Evolutionary conservation across 1,140 invertebrate species (phyloP).

Genomic region (Apis florea): DNA sequence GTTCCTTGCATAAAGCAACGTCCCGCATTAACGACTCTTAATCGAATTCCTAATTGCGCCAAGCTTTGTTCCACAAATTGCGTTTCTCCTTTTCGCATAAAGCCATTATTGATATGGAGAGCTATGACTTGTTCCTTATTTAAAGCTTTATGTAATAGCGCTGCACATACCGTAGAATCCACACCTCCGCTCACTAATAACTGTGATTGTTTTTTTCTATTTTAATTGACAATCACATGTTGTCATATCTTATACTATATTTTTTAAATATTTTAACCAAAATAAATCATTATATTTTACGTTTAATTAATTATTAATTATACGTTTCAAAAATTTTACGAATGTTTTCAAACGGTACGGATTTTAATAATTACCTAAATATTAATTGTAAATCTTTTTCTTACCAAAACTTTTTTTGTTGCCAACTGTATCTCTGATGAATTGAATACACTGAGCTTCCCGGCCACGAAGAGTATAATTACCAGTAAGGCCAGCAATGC

Average conservation of each 20-base stretch:
- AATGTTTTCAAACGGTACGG: not conserved
- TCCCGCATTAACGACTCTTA: conserved; percentile 89
- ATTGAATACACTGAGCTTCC: conserved; percentile 95
- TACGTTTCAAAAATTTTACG: not conserved
- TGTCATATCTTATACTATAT: conserved; percentile 17
- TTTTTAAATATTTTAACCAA: conserved; percentile 22
- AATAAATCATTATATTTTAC: conserved; percentile 10
- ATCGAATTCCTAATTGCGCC: conserved; percentile 91
- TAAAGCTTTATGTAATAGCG: conserved; percentile 94
- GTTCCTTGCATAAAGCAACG: conserved; percentile 90
- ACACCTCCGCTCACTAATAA: conserved; percentile 98
- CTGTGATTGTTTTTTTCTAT: conserved; percentile 79
- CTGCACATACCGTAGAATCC: conserved; percentile 98
- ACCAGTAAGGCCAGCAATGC: conserved; percentile 92
- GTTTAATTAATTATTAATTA: conserved; percentile 30
- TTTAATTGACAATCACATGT: conserved; percentile 47
- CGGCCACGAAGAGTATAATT: conserved; percentile 94
- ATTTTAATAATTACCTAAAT: not conserved
- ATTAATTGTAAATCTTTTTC: conserved; percentile 70
- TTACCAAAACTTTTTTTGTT: conserved; percentile 96
- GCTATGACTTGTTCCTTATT: conserved; percentile 95
- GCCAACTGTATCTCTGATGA: conserved; percentile 94
- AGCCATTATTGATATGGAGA: conserved; percentile 99
- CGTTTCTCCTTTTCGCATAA: conserved; percentile 98
- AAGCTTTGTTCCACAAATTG: conserved; percentile 92